Percentiles rank a stretch among this genome's conserved stretches.
Evolutionary conservation across 1,140 invertebrate species (phyloP).

Genomic region (Solen grandis): DNA sequence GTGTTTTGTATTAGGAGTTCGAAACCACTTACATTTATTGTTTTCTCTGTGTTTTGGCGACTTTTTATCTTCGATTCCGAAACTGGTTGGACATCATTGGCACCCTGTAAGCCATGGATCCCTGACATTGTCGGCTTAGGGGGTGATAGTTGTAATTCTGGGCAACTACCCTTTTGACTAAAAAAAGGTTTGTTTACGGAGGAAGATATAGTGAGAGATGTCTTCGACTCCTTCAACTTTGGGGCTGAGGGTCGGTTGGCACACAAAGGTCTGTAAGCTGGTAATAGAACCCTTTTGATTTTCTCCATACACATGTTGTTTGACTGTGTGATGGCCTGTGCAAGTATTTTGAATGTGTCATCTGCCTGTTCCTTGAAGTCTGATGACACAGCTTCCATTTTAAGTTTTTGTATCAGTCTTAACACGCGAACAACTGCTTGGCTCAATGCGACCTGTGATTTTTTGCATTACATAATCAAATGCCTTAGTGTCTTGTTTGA

Average conservation of each 20-base stretch:
- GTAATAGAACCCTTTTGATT: conserved; percentile 27
- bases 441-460: not conserved
- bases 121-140: no score
- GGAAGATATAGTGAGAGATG: not conserved
- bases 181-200: not conserved
- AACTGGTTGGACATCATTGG: no score
- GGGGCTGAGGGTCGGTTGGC: not conserved
- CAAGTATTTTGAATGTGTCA: conserved; percentile 1
- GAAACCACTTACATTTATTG: conserved; percentile 11
- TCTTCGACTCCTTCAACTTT: not conserved
- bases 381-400: not conserved
- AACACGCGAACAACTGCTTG: not conserved
- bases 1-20: not conserved
- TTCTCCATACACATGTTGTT: not conserved
- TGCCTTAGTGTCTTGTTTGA: not conserved
- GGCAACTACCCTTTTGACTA: conserved; percentile 2
- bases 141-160: no score
- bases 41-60: conserved; percentile 8
- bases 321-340: not conserved
- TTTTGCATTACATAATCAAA: conserved; percentile 14
- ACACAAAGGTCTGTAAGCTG: not conserved
- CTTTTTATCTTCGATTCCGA: no score
- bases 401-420: not conserved
- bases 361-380: not conserved
- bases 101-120: no score